Percentiles rank a stretch among this genome's conserved stretches.
Evolutionary conservation across 2,888 invertebrate species (phyloP).

Genomic region (Spilosoma lubricipeda): DNA sequence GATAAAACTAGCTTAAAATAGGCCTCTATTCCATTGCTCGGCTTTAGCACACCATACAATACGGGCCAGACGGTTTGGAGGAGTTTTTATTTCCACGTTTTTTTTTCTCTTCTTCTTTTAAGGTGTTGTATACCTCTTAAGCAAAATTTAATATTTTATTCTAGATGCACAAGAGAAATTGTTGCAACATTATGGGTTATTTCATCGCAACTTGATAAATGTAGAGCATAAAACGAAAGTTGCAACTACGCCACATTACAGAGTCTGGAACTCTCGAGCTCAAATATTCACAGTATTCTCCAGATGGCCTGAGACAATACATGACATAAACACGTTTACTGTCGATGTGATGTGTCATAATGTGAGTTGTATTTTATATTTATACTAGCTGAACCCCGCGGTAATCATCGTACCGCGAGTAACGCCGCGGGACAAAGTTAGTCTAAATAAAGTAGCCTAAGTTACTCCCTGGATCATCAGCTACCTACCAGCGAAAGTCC

Average conservation of each 20-base stretch:
- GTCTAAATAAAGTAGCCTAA: too few relatives aligned
- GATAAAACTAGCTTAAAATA: too few relatives aligned
- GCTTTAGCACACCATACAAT: too few relatives aligned
- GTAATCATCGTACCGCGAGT: too few relatives aligned
- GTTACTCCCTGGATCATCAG: too few relatives aligned
- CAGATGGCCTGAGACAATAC: conserved; percentile 60
- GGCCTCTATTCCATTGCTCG: too few relatives aligned
- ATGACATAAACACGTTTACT: conserved; percentile 71
- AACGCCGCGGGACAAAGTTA: too few relatives aligned
- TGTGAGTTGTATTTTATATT: conserved; percentile 57
- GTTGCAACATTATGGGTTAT: conserved; percentile 29
- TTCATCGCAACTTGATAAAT: conserved; percentile 54
- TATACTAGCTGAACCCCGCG: too few relatives aligned
- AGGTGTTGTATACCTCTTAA: background rate
- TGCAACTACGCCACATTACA: background rate
- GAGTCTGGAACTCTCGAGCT: background rate
- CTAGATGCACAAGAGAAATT: conserved; percentile 16
- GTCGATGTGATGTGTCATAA: conserved; percentile 72
- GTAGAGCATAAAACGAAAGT: conserved; percentile 2
- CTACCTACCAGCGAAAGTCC: too few relatives aligned
- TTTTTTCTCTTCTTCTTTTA: too few relatives aligned
- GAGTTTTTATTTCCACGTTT: too few relatives aligned
- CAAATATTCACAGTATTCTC: conserved; percentile 1
- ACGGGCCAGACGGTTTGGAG: too few relatives aligned
- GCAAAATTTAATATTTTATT: conserved; percentile 3